Evolutionary conservation across 2,797 vertebrate genomes (phyloP), one percentile per base, ranked within the genome.

Genomic region (Anniella stebbinsi): DNA sequence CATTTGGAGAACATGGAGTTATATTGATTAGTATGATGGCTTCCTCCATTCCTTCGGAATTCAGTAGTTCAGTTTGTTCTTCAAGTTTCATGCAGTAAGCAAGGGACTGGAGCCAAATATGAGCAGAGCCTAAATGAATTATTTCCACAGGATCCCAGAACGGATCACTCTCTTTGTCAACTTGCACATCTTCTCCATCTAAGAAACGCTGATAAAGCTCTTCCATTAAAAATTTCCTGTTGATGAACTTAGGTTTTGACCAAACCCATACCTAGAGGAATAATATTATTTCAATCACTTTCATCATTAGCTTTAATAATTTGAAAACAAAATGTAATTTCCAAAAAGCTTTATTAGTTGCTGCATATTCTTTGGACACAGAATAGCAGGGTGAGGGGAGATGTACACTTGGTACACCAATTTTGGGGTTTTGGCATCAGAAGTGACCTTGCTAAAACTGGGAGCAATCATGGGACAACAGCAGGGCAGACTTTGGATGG

Each of bases 201-300:
- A 90, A 90, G 89, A 98, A 97, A 90, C 88, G 96, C 97, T 98
- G 98, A 95, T 98, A 98, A 57, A 98, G 90, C 75, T 99, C 98
- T 91, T 98, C 98, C 98, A 98, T 99, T 72, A 98, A 97, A 95
- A 98, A 98, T 94, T 99, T 99, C 78, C 98, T 98, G 89, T 98
- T 98, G 76, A 98, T 97, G 92, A 99, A 98, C 96, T 98, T 99
- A 81, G 97, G 96, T 95, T 98, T 98, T 84, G 98, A 98, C 98
- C 98, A 98, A 41, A 98, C 94, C 98, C 98, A 99, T 1, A 98
- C 98, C 98, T 99, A 91, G 45, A 84, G 87, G 84, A 69, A 90
- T 18, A 36, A 63, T 5, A 17, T 77, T 10, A 48, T 13, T 33
- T 60, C 36, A 81, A 73, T 82, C 8, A 48, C 13, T 66, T 28